Evolutionary conservation across 2,888 invertebrate species (phyloP).

Genomic region (Crocallis elinguaria): DNA sequence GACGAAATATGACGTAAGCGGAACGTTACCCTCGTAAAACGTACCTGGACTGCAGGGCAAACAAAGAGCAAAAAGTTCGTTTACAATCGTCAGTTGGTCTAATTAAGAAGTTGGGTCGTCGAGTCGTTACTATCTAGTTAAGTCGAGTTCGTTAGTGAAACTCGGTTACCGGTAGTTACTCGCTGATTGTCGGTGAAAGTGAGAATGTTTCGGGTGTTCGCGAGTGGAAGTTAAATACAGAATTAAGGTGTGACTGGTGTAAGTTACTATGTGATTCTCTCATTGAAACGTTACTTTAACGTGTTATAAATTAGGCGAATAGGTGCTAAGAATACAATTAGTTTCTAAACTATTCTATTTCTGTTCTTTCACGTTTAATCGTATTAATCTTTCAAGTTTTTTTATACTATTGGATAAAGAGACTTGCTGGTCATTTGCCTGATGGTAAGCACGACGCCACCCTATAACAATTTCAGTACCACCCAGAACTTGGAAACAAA

Average conservation of each 20-base stretch:
- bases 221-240: conserved; percentile 41
- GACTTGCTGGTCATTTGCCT: too few species aligned
- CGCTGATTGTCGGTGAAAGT: conserved; percentile 73
- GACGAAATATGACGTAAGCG: conserved; percentile 5
- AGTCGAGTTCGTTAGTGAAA: conserved; percentile 74
- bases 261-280: background rate
- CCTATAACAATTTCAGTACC: too few species aligned
- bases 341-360: too few species aligned
- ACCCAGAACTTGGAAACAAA: too few species aligned
- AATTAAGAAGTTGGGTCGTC: conserved; percentile 70
- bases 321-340: too few species aligned
- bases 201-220: conserved; percentile 44
- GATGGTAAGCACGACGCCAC: too few species aligned
- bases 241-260: conserved; percentile 15
- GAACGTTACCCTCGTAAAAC: background rate
- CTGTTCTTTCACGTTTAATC: too few species aligned
- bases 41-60: conserved; percentile 30
- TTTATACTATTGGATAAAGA: too few species aligned
- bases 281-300: too few species aligned
- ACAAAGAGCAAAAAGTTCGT: conserved; percentile 51
- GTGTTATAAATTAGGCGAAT: too few species aligned
- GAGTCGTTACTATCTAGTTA: conserved; percentile 73
- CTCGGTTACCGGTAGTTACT: conserved; percentile 66
- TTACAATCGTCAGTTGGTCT: conserved; percentile 60
- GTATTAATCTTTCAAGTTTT: too few species aligned